These are phyloP conservation scores for Nomada hirtipes DNA, from an alignment of 2,888 invertebrate species.

Conservation along the genomic window DNA sequence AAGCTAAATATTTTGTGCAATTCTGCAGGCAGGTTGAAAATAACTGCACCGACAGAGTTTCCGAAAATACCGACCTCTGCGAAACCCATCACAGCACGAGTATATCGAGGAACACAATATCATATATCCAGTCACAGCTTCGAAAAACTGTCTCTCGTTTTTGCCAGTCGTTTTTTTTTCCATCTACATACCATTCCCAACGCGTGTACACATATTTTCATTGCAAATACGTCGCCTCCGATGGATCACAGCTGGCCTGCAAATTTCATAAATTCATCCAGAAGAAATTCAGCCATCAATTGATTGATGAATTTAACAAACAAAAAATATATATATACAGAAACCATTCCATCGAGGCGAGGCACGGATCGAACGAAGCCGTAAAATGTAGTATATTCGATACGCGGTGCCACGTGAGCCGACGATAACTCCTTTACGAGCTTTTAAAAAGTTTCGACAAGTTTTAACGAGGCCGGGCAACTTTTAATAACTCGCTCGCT, in stretches of 20 bases:
- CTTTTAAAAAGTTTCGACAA: constrained; percentile 56
- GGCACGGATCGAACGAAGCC: background rate
- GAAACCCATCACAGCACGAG: no score
- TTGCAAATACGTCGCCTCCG: constrained; percentile 20
- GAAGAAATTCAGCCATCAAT: background rate
- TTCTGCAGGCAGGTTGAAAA: no score
- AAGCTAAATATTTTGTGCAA: no score
- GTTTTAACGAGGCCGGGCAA: constrained; percentile 52
- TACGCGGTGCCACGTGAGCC: constrained; percentile 9
- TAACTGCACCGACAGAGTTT: background rate
- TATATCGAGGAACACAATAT: background rate
- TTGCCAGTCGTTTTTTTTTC: constrained; percentile 6
- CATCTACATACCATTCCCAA: constrained; percentile 22
- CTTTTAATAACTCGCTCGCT: constrained; percentile 51
- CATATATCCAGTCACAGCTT: background rate
- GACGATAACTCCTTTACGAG: constrained; percentile 50
- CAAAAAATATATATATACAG: background rate
- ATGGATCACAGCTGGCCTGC: constrained; percentile 17
- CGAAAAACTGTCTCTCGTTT: background rate
- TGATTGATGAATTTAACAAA: background rate
- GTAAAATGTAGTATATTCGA: constrained; percentile 9
- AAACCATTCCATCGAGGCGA: background rate
- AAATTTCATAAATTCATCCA: background rate
- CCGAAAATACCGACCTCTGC: no score
- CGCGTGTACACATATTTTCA: constrained; percentile 9